Base-by-base conservation (phyloP, 2,888 invertebrate species). In the Anaspis maculata region DNA sequence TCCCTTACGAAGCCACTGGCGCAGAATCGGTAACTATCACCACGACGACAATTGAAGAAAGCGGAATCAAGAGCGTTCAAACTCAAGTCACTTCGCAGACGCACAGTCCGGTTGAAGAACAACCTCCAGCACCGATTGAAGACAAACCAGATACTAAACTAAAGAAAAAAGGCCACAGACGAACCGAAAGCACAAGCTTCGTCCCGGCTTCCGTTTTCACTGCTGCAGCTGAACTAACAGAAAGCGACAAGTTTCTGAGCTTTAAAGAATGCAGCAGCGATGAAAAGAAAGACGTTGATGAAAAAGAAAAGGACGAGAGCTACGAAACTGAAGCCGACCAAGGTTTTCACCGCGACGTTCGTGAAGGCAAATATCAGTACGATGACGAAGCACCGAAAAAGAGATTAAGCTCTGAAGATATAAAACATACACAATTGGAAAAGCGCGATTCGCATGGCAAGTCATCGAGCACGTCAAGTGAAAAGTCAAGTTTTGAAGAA, bases 41-140 rank as follows among this genome's bases (percentile, higher is more conserved):
- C 35, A 72, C 73, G 3, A 62, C 70, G 2, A 57, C 63, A 11
- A 59, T 72, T 2, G 62, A 62, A 15, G 69, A 70, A 41, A 61
- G 67, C 37, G 71, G 69, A 1, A 57, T 68, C 19, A 66, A 68
- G 44, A 70, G 68, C 43, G 72, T 71, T 6, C 66, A 69, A 39
- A 73, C 74, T 3, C 71, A 74, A 55, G 71, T 74, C 6, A 72
- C 69, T 13, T 71, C 74, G n/a, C 62, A 66, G 44, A 53, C 62
- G 6, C 54, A 55, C 25, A 46, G 56, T 37, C 41, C 47, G 5
- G 41, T 45, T 24, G 48, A 52, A 31, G 38, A 48, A 11, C 22
- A 30, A 6, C 14, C 31, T 9, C n/a, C 6, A 3, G 37, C 39
- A 26, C 7, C 19, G 2, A 41, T 39, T 15, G 39, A 37, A 3